Conservation (phyloP, 2,797 vertebrate genomes). For the Eulemur mongoz region DNA sequence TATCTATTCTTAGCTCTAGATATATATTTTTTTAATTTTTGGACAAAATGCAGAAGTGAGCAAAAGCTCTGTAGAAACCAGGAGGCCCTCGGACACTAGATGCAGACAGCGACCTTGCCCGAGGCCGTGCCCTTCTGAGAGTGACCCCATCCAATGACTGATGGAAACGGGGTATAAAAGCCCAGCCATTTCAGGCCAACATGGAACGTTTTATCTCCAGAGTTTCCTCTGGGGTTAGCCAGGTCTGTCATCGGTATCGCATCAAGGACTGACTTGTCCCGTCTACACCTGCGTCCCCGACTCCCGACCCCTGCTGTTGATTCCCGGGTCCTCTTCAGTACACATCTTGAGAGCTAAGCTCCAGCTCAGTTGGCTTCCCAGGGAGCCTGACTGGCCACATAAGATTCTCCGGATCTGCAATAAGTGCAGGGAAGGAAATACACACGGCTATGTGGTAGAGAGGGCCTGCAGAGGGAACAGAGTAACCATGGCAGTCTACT, state of each 20-base stretch:
- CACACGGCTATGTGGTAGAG: background rate
- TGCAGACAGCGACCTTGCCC: background rate
- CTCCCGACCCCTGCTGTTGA: too few species aligned
- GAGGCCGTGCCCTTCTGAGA: background rate
- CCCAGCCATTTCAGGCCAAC: background rate
- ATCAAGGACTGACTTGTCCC: background rate
- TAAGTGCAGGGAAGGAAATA: background rate
- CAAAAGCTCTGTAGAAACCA: background rate
- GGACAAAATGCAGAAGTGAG: slow-evolving; percentile 15
- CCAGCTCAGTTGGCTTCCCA: background rate
- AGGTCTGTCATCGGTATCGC: background rate
- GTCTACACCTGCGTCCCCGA: too few species aligned
- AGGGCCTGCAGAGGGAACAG: fast-evolving
- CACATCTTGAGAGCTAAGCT: background rate
- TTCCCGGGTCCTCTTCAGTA: background rate
- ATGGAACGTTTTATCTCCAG: background rate
- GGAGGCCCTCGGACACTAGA: background rate
- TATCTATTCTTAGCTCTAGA: slow-evolving; percentile 59
- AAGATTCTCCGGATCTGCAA: background rate
- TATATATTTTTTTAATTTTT: background rate
- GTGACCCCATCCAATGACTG: background rate
- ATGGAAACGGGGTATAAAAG: background rate
- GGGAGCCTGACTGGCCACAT: background rate
- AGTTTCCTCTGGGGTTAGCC: background rate
- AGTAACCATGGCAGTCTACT: fast-evolving